Conservation (phyloP, 2,113 vertebrate genomes). For the Philantomba maxwellii region DNA sequence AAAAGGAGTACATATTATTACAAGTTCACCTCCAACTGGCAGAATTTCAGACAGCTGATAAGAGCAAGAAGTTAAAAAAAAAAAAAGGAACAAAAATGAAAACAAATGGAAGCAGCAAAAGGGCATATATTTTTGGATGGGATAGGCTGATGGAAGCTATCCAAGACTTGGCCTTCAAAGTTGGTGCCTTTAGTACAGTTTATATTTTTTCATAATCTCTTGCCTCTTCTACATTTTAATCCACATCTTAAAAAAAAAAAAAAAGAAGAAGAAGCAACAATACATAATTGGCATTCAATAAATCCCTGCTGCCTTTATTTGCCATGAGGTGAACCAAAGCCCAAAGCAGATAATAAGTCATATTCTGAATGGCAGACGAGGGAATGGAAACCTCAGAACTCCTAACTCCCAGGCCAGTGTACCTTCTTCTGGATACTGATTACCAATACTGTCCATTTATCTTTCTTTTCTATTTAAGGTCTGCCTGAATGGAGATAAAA, state of each 20-base stretch:
- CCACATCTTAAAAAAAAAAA: not conserved
- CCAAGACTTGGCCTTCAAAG: slow-evolving; percentile 10
- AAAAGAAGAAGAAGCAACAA: not conserved
- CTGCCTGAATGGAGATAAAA: slow-evolving; percentile 9
- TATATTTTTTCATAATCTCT: slow-evolving; percentile 19
- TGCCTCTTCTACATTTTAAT: slow-evolving; percentile 31
- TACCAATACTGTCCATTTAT: slow-evolving; percentile 15
- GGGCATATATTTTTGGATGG: not conserved
- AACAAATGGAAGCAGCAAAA: not conserved
- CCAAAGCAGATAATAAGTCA: not conserved
- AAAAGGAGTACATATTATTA: not conserved
- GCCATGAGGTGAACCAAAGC: not conserved
- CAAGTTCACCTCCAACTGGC: not conserved
- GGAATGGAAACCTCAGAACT: not conserved
- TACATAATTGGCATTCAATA: slow-evolving; percentile 25
- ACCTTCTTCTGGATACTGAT: not conserved
- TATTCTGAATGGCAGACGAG: not conserved
- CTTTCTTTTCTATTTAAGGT: slow-evolving; percentile 19
- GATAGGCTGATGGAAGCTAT: not conserved
- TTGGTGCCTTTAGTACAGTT: not conserved
- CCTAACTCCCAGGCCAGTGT: not conserved
- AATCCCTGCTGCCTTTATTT: slow-evolving; percentile 43
- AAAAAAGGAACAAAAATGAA: not conserved
- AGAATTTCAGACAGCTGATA: not conserved
- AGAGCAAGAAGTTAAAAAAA: not conserved